Evolutionary conservation across 2,888 invertebrate species (phyloP).

Genomic region (Augochlorella aurata): DNA sequence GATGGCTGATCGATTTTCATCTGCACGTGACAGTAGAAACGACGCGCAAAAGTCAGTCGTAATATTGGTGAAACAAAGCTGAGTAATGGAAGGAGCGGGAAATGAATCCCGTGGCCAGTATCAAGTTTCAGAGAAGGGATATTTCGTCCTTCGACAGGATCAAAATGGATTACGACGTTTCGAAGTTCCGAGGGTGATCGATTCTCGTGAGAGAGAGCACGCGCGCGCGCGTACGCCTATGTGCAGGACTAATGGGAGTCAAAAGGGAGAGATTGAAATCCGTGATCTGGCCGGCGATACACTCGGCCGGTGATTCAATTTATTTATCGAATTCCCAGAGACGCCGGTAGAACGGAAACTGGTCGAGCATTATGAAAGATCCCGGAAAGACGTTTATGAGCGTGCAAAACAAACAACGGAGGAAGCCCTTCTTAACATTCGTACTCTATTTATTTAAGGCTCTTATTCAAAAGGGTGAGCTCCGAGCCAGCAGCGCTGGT

Average conservation of each 20-base stretch:
- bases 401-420: conserved; percentile 59
- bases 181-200: conserved; percentile 66
- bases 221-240: conserved; percentile 25
- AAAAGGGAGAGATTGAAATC: conserved; percentile 47
- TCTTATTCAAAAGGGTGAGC: conserved; percentile 72
- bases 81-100: conserved; percentile 63
- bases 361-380: conserved; percentile 40
- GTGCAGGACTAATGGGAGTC: conserved; percentile 25
- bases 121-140: conserved; percentile 56
- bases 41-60: conserved; percentile 53
- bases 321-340: conserved; percentile 11
- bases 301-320: conserved; percentile 33
- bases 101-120: conserved; percentile 61
- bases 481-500: conserved; percentile 64
- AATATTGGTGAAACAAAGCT: conserved; percentile 57
- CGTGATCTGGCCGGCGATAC: conserved; percentile 26
- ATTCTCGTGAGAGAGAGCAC: conserved; percentile 30
- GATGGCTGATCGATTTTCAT: conserved; percentile 54
- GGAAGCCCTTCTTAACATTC: conserved; percentile 61
- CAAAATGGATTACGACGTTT: conserved; percentile 62
- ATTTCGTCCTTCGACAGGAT: conserved; percentile 64
- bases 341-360: not conserved
- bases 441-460: conserved; percentile 74
- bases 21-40: conserved; percentile 58
- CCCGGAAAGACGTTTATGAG: conserved; percentile 35